A percentile compares a stretch with the other conserved stretches of the same genome.
phyloP scores from a whole-genome alignment of 1,140 invertebrate species.

The Brachionus manjavacas region DNA sequence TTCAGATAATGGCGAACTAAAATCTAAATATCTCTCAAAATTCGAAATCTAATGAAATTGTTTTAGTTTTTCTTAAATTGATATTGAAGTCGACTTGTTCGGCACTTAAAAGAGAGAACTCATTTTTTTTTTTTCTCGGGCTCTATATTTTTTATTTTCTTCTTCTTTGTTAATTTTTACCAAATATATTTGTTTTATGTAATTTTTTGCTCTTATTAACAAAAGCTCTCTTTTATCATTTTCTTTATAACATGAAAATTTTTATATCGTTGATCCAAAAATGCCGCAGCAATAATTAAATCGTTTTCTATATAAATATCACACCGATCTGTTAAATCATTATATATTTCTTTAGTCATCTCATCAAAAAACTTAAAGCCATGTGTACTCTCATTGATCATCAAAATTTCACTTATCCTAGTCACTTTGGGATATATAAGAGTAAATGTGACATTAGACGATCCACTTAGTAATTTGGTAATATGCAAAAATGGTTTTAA shows the following conservation, averaged over 20 bases:
- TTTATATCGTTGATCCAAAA: not conserved
- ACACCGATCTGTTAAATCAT: not conserved
- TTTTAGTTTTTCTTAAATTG: too few species aligned
- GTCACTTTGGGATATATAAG: not conserved
- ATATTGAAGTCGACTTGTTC: not conserved
- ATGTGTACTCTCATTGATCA: not conserved
- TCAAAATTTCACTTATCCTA: not conserved
- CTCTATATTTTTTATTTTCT: not conserved
- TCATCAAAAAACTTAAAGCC: not conserved
- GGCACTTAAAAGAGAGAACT: not conserved
- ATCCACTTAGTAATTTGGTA: not conserved
- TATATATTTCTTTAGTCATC: not conserved
- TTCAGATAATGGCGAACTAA: not conserved
- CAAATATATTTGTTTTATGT: not conserved
- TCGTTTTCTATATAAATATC: not conserved
- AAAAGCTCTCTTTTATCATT: not conserved
- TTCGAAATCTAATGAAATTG: not conserved
- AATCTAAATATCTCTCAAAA: not conserved
- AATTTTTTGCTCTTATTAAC: not conserved
- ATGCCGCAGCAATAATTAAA: not conserved
- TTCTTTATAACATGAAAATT: not conserved
- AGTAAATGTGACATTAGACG: not conserved
- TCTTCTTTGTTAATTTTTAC: not conserved
- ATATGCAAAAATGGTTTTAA: not conserved
- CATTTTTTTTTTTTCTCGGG: not conserved